Evolutionary conservation across 2,888 invertebrate species (phyloP).

Genomic region (Philhelius pedissequus): DNA sequence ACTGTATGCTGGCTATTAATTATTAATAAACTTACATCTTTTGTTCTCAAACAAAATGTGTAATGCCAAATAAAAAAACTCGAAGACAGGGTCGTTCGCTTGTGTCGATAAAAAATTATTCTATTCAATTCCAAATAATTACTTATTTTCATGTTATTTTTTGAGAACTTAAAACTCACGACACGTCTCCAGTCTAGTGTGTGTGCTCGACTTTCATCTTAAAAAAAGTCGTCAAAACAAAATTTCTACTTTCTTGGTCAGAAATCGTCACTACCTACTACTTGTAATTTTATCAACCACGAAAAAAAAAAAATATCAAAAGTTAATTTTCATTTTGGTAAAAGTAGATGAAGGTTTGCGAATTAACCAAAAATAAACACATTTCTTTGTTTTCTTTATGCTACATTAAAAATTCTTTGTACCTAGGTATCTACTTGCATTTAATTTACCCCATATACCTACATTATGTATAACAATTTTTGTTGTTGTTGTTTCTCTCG

Average conservation of each 20-base stretch:
- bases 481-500: conserved; percentile 31
- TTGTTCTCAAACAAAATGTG: conserved; percentile 48
- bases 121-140: not conserved
- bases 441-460: conserved; percentile 27
- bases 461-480: conserved; percentile 51
- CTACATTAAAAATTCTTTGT: conserved; percentile 24
- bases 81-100: conserved; percentile 22
- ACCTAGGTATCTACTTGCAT: conserved; percentile 24
- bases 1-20: conserved; percentile 53
- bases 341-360: conserved; percentile 70
- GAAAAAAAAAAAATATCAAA: conserved; percentile 58
- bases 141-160: not conserved
- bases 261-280: conserved; percentile 28
- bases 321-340: conserved; percentile 46
- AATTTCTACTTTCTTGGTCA: not conserved
- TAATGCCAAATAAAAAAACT: conserved; percentile 60
- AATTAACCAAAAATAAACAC: conserved; percentile 29
- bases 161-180: not conserved
- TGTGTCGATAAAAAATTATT: not conserved
- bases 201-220: not conserved
- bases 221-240: conserved; percentile 5
- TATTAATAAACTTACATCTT: not conserved
- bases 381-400: conserved; percentile 67
- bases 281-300: conserved; percentile 30
- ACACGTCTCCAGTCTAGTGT: not conserved